phyloP scores from a whole-genome alignment of 2,113 vertebrate genomes.

The Calidris pygmaea region DNA sequence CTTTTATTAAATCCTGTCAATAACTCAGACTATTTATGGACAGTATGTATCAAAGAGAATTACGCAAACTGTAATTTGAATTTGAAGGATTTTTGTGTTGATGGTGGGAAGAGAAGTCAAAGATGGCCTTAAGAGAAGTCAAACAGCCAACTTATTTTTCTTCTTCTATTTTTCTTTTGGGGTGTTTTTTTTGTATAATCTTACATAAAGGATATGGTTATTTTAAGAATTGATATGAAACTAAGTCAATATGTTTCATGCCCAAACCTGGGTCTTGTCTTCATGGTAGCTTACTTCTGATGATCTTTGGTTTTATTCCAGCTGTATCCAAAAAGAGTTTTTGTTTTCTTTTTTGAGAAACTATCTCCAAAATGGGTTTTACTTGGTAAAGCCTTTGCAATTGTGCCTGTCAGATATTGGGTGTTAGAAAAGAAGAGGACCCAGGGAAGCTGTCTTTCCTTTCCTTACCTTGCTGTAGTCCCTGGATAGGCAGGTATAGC shows the following conservation, averaged over 20 bases:
- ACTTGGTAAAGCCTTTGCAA: neutral
- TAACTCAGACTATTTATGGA: neutral
- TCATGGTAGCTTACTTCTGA: neutral
- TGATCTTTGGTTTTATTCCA: neutral
- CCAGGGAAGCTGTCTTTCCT: neutral
- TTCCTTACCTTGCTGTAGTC: neutral
- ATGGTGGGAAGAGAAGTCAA: neutral
- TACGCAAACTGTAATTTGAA: neutral
- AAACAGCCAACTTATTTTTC: neutral
- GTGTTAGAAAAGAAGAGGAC: neutral
- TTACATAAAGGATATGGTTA: fast-evolving
- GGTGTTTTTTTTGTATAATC: neutral
- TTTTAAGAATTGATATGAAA: neutral
- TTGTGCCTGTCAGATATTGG: fast-evolving
- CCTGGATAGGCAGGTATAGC: neutral
- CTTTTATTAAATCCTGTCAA: neutral
- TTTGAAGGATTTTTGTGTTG: neutral
- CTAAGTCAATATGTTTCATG: neutral
- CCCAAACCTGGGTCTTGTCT: neutral
- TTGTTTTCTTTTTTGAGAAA: neutral
- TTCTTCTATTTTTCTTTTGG: neutral
- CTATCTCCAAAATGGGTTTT: neutral
- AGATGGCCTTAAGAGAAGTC: neutral
- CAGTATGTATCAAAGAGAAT: neutral
- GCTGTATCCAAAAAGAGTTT: neutral